Evolutionary conservation across 2,888 invertebrate species (phyloP).

Genomic region (Phrixothrix hirtus): DNA sequence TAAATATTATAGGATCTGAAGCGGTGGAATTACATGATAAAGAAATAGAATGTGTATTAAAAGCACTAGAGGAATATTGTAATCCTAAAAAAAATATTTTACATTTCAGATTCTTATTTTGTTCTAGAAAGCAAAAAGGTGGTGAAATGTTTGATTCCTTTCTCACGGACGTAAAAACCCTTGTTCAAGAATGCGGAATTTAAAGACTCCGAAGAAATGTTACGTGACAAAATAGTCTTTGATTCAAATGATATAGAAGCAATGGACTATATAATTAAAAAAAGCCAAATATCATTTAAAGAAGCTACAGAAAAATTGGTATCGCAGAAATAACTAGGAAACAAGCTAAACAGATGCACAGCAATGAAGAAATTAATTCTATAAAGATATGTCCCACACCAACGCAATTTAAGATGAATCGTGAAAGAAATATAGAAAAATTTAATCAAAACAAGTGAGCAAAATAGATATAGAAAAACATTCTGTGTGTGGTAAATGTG

Average conservation of each 20-base stretch:
- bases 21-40: conserved; percentile 3
- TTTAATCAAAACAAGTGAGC: no score
- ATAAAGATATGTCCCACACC: not conserved
- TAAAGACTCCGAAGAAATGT: conserved; percentile 8
- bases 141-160: conserved; percentile 1
- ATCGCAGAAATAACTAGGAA: conserved; percentile 3
- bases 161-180: not conserved
- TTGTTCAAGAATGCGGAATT: conserved; percentile 8
- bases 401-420: no score
- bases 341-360: no score
- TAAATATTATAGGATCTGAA: no score
- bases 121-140: no score
- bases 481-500: no score
- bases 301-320: conserved; percentile 3
- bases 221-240: conserved; percentile 13
- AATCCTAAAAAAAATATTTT: conserved; percentile 14
- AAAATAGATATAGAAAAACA: no score
- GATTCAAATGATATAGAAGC: conserved; percentile 5
- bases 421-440: no score
- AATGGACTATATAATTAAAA: conserved; percentile 6
- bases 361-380: not conserved
- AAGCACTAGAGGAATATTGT: conserved; percentile 6
- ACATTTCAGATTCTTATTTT: conserved; percentile 6
- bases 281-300: not conserved
- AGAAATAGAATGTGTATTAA: conserved; percentile 2